Conservation (phyloP, 2,797 vertebrate genomes). For the Pagetopsis macropterus region DNA sequence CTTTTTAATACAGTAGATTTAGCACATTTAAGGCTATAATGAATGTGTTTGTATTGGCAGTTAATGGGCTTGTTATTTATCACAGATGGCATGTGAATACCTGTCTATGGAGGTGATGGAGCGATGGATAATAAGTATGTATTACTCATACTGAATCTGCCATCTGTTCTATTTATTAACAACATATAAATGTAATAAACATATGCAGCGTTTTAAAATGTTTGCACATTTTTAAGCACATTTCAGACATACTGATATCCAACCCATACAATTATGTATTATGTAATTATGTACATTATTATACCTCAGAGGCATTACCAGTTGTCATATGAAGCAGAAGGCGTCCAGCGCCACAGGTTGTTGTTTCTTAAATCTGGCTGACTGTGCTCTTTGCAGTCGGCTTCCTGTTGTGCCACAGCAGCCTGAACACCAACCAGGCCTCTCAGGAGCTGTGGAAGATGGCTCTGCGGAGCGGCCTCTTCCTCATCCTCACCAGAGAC, state of each 20-base stretch:
- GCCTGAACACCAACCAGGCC: conserved; percentile 81
- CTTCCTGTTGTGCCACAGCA: conserved; percentile 92
- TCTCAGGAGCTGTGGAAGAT: conserved; percentile 92
- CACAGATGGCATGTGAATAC: conserved; percentile 94
- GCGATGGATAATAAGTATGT: conserved; percentile 94
- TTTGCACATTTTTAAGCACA: not conserved
- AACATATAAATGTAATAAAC: not conserved
- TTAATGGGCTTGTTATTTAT: conserved; percentile 33
- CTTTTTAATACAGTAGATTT: not conserved
- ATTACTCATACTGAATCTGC: not conserved
- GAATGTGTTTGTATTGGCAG: not conserved
- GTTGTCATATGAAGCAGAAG: not conserved
- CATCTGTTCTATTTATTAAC: not conserved
- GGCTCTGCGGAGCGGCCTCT: conserved; percentile 88
- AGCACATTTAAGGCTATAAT: not conserved
- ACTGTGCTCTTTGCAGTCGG: conserved; percentile 82
- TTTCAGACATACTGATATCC: not conserved
- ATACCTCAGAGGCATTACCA: not conserved
- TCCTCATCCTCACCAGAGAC: conserved; percentile 87
- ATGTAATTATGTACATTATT: not conserved
- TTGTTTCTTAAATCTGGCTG: not conserved
- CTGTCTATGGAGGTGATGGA: conserved; percentile 93
- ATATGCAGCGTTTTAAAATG: not conserved
- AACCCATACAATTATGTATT: too few relatives aligned
- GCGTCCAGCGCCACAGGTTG: not conserved